These are phyloP conservation scores for Parasteatoda lunata DNA, from an alignment of 2,888 invertebrate genomes.

Conservation along the genomic window DNA sequence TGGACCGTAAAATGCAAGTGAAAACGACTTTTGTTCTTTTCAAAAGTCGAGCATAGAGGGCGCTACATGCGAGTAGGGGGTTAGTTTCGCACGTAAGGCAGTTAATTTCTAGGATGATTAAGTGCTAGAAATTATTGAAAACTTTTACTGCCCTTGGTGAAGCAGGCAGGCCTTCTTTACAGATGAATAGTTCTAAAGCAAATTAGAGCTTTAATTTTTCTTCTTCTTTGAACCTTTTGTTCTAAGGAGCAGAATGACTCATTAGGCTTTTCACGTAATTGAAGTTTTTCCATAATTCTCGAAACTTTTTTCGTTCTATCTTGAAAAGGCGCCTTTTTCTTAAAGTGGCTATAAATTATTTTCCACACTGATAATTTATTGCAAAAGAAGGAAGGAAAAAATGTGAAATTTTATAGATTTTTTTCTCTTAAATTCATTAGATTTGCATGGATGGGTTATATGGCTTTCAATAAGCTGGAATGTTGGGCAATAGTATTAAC, in stretches of 20 bases:
- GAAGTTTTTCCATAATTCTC: constrained; percentile 65
- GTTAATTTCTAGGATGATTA: constrained; percentile 65
- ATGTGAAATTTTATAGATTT: neutral
- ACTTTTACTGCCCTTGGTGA: constrained; percentile 58
- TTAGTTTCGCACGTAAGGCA: constrained; percentile 32
- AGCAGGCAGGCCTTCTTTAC: constrained; percentile 32
- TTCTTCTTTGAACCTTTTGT: constrained; percentile 6
- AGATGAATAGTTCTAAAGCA: constrained; percentile 66
- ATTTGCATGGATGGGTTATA: neutral
- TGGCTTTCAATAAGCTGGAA: neutral
- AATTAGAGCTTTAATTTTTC: constrained; percentile 67
- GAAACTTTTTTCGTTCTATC: constrained; percentile 56
- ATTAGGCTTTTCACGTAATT: constrained; percentile 63
- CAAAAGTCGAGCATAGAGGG: neutral
- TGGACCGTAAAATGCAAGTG: constrained; percentile 53
- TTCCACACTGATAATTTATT: constrained; percentile 34
- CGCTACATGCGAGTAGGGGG: neutral
- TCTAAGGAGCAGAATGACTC: constrained; percentile 37
- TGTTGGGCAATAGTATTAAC: neutral
- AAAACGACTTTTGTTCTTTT: constrained; percentile 63
- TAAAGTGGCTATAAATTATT: constrained; percentile 59
- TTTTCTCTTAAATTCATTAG: neutral
- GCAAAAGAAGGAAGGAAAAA: constrained; percentile 18
- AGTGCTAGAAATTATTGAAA: constrained; percentile 67
- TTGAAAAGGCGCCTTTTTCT: constrained; percentile 2